Evolutionary conservation across 2,113 vertebrate species (phyloP).

Genomic region (Tor tambroides): DNA sequence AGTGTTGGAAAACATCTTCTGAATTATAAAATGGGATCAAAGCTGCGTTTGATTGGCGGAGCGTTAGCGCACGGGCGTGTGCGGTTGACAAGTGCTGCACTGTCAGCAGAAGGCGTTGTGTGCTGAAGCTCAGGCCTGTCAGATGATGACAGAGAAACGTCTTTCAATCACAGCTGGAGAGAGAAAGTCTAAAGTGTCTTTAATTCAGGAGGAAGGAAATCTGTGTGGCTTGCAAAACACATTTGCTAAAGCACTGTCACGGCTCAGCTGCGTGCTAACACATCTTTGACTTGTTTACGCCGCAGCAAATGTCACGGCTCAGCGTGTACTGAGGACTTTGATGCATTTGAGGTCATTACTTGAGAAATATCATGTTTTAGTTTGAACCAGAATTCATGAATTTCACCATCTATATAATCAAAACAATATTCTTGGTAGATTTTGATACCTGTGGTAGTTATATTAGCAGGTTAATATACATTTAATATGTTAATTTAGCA

Average conservation of each 20-base stretch:
- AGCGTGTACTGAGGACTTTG: neutral
- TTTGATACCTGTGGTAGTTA: neutral
- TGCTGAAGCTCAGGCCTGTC: constrained; percentile 45
- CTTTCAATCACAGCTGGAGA: constrained; percentile 33
- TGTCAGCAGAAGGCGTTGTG: constrained; percentile 46
- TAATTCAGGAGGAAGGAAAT: constrained; percentile 10
- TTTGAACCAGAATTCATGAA: neutral
- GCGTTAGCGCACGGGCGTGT: constrained; percentile 33
- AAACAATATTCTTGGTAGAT: neutral
- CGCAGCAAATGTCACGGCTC: neutral
- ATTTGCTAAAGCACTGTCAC: constrained; percentile 2
- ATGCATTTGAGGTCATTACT: constrained; percentile 22
- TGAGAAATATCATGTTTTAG: neutral
- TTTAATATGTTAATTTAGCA: neutral
- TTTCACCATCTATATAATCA: neutral
- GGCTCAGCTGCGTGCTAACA: neutral
- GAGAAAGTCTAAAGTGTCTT: constrained; percentile 19
- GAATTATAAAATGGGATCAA: constrained; percentile 47
- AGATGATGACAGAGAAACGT: constrained; percentile 39
- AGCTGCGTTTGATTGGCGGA: constrained; percentile 51
- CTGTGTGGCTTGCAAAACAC: constrained; percentile 51
- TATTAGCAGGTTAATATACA: neutral
- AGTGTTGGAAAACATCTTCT: constrained; percentile 10
- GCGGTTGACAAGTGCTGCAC: constrained; percentile 36
- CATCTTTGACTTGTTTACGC: neutral